Evolutionary conservation across 2,113 vertebrate genomes (phyloP).

Genomic region (Corythornis madagascariensis): DNA sequence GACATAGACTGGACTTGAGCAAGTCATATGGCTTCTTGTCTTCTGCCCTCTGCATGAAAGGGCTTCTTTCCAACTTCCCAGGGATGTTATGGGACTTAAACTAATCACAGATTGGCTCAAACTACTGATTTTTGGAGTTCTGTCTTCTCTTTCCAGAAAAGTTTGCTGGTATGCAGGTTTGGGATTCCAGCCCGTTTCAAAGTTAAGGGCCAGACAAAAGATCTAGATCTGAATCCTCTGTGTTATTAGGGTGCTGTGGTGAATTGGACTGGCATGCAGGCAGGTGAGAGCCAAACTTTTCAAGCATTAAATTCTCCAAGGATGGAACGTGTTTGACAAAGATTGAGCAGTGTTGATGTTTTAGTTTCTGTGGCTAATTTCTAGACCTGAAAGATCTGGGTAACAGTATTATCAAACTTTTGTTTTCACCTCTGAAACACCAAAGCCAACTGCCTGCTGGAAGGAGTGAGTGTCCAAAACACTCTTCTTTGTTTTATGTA

Average conservation of each 20-base stretch:
- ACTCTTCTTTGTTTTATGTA: background rate
- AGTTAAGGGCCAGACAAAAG: background rate
- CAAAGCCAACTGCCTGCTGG: background rate
- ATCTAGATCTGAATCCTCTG: slow-evolving; percentile 9
- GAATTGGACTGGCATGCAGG: background rate
- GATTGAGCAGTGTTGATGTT: background rate
- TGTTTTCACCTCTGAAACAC: background rate
- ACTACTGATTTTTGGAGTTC: background rate
- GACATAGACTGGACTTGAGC: background rate
- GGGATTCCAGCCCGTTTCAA: slow-evolving; percentile 1
- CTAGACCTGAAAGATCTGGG: background rate
- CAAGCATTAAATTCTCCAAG: background rate
- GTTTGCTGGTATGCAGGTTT: slow-evolving; percentile 17
- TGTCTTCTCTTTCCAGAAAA: slow-evolving; percentile 17
- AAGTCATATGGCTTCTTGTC: background rate
- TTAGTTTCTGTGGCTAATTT: slow-evolving; percentile 7
- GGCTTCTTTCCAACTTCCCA: background rate
- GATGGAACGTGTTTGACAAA: slow-evolving; percentile 8
- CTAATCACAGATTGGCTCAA: background rate
- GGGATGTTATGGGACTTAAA: background rate
- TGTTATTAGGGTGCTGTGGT: background rate
- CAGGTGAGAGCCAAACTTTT: slow-evolving; percentile 30
- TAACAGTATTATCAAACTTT: background rate
- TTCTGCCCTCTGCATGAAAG: background rate
- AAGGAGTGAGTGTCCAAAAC: background rate